phyloP scores from a whole-genome alignment of 2,797 vertebrate species.

The Phrynocephalus guinanensis region DNA sequence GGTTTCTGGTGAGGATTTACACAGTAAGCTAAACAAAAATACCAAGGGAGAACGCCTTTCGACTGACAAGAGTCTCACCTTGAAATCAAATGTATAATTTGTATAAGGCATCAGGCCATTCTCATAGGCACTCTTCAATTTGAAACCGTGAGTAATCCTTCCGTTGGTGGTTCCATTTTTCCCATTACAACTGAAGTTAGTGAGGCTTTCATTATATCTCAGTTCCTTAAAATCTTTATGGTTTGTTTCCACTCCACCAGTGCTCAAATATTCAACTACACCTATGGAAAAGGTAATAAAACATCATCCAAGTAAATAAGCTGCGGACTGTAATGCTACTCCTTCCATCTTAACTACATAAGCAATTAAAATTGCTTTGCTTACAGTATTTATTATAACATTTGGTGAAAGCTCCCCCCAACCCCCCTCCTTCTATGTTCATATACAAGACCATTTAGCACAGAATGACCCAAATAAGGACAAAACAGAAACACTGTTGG shows the following conservation, averaged over 20 bases:
- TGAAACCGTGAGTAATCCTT: constrained; percentile 98
- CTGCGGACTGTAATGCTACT: neutral
- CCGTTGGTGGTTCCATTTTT: constrained; percentile 93
- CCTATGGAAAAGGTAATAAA: constrained; percentile 75
- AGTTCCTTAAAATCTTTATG: constrained; percentile 99
- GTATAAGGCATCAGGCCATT: constrained; percentile 98
- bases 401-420: neutral
- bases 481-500: neutral
- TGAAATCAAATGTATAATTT: constrained; percentile 97
- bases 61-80: constrained; percentile 73
- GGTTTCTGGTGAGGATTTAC: neutral
- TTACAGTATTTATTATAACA: neutral
- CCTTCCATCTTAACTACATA: neutral
- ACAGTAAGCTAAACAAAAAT: neutral
- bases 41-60: neutral
- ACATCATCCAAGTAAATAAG: neutral
- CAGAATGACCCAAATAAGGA: neutral
- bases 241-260: constrained; percentile 96
- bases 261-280: constrained; percentile 97
- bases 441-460: neutral
- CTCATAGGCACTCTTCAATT: constrained; percentile 97
- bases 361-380: neutral
- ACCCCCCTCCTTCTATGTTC: neutral
- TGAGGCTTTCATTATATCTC: constrained; percentile 95
- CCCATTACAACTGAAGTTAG: constrained; percentile 97